phyloP scores from a whole-genome alignment of 1,140 invertebrate species.

The Subanguina moxae region DNA sequence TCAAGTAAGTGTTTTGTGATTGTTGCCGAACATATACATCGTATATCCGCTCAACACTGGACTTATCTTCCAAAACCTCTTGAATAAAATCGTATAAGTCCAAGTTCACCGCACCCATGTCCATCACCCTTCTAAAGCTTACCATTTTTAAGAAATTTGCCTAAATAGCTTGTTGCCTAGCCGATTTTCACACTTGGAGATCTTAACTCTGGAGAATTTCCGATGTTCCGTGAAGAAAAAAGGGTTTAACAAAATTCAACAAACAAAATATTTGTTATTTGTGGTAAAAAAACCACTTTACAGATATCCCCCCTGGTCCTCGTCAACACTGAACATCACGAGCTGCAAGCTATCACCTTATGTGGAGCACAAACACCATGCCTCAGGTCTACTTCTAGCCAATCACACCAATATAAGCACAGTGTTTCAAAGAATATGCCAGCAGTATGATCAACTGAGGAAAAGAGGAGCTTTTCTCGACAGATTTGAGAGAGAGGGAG shows the following conservation, averaged over 20 bases:
- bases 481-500: conserved; percentile 6
- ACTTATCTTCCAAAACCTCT: no score
- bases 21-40: no score
- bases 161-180: no score
- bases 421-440: conserved; percentile 21
- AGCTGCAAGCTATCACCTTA: conserved; percentile 29
- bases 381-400: conserved; percentile 32
- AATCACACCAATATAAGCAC: conserved; percentile 38
- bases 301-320: conserved; percentile 28
- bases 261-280: no score
- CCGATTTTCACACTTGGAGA: background rate
- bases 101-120: no score
- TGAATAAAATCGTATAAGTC: no score
- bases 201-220: background rate
- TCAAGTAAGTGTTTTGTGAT: conserved; percentile 11
- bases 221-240: no score
- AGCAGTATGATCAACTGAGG: conserved; percentile 20
- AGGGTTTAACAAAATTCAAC: no score
- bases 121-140: no score
- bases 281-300: conserved; percentile 6
- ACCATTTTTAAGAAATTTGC: no score
- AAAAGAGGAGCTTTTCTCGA: conserved; percentile 18
- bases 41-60: no score
- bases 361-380: conserved; percentile 22
- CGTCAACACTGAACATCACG: conserved; percentile 29